Base-by-base conservation (phyloP, 2,888 invertebrate genomes). In the Patella caerulea region DNA sequence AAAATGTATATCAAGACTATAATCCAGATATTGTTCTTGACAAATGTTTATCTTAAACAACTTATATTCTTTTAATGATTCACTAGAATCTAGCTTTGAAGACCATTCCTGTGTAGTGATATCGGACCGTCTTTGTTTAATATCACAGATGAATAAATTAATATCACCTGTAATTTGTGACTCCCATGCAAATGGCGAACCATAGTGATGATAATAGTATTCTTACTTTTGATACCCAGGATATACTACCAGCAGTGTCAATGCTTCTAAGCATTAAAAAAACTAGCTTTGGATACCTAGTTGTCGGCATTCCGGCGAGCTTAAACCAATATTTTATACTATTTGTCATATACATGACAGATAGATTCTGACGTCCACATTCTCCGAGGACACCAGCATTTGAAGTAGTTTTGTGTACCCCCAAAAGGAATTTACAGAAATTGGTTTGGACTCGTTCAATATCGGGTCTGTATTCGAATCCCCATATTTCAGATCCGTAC, bases 341-440 rank as follows among this genome's bases (percentile, higher is more conserved):
- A 55, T 12, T 55, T 15, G 3, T 15, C 14, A 55, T 55, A 55
- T 55, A 55, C 14, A 17, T 15, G 55, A 55, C 17, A 56, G 11
- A 55, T 34, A 73, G 4, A 34, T 19, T 9, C 2, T 29, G 56
- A 24, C 73, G 4, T 56, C 73, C 73, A 55, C 19, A 14, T 56
- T 73, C 73, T 24, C 73, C 73, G 3, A 73, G n/a, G 12, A 73
- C 73, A 12, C 54, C 73, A 54, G 17, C 73, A n/a, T 52, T 73
- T 19, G 53, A 12, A 29, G 73, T 17, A 12, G 55, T 55, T 55
- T 2, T 55, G 14, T 55, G 12, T 55, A 55, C 17, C 14, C 55
- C 55, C 55, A 55, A 55, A 15, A 55, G 14, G 17, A 55, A 55
- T 55, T 55, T 55, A 17, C 55, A 54, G 54, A n/a, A 73, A 24